Evolutionary conservation across 53 echinoderm and acorn worm species (phyloP), one percentile per base, ranked within the genome.

Genomic region (Antedon mediterranea): DNA sequence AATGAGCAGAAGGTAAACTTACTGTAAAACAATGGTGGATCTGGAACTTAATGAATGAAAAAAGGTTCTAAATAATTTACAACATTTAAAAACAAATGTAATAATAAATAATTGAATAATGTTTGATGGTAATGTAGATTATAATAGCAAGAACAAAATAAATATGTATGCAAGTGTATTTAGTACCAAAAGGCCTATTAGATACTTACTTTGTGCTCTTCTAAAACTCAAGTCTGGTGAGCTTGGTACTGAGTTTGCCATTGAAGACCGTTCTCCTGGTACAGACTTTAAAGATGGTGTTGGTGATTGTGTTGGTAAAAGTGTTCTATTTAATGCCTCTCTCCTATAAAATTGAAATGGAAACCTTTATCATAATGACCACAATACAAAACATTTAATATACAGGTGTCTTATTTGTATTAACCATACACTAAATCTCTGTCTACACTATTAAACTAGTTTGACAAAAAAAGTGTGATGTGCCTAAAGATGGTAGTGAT

Each of bases 291-390:
- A 26, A 18, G 57, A 57, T 11, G 57, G 57, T 3, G 57, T 57
- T 26, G 57, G 76, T 76, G 34, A 33, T 28, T 32, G 76, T 9
- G 33, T 76, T 33, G 32, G 28, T 23, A 34, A 34, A 32, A 33
- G 32, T 7, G 33, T 32, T 33, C 76, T 76, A 32, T 33, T 76
- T n/a, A 76, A 33, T 7, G 76, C 76, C 34, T 76, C 76, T 29
- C 76, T 76, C 34, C 57, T 57, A 23, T 3, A 57, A 57, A 57
- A 57, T 18, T 18, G 15, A 57, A 57, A 57, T 57, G 57, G 23
- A 57, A 23, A 18, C 9, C 15, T 18, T 57, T 18, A 2, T 57
- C 2, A 57, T 57, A 18, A 57, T 9, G 18, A 57, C n/a, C n/a
- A n/a, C n/a, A n/a, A n/a, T n/a, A n/a, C n/a, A n/a, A n/a, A n/a